phyloP scores from a whole-genome alignment of 2,888 invertebrate species.

The Drosophila rubida region DNA sequence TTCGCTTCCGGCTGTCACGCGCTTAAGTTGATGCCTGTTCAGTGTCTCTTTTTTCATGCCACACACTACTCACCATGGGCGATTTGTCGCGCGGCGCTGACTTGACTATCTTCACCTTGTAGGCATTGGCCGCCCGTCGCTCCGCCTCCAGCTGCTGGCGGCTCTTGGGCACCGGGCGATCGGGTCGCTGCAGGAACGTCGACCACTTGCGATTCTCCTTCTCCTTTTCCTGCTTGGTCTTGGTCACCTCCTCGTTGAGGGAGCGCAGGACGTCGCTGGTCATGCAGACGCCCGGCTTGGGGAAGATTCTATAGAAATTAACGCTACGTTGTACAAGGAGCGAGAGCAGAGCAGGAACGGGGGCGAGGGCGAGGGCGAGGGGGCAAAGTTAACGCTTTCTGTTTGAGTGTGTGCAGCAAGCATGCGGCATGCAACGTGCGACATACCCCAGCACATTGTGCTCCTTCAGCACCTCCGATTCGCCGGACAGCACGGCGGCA shows the following conservation, averaged over 20 bases:
- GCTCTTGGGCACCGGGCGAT: conserved; percentile 87
- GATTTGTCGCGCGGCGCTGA: conserved; percentile 82
- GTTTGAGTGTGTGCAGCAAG: too few species aligned
- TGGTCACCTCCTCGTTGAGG: conserved; percentile 87
- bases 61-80: conserved; percentile 68
- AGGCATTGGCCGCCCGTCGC: conserved; percentile 83
- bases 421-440: conserved; percentile 13
- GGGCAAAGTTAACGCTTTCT: conserved; percentile 26
- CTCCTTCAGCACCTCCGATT: conserved; percentile 89
- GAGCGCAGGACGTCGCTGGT: conserved; percentile 89
- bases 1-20: conserved; percentile 66
- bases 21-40: conserved; percentile 50
- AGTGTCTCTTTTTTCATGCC: conserved; percentile 50
- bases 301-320: conserved; percentile 89
- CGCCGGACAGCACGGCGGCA: conserved; percentile 88
- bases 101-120: conserved; percentile 87
- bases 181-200: conserved; percentile 91
- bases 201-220: conserved; percentile 89
- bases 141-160: conserved; percentile 82
- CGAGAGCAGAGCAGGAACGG: background rate
- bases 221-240: conserved; percentile 86
- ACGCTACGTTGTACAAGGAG: conserved; percentile 84
- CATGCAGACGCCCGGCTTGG: conserved; percentile 88
- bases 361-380: too few species aligned
- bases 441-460: conserved; percentile 87